Conservation (phyloP, 1,140 invertebrate species). For the Cephus cinctus region DNA sequence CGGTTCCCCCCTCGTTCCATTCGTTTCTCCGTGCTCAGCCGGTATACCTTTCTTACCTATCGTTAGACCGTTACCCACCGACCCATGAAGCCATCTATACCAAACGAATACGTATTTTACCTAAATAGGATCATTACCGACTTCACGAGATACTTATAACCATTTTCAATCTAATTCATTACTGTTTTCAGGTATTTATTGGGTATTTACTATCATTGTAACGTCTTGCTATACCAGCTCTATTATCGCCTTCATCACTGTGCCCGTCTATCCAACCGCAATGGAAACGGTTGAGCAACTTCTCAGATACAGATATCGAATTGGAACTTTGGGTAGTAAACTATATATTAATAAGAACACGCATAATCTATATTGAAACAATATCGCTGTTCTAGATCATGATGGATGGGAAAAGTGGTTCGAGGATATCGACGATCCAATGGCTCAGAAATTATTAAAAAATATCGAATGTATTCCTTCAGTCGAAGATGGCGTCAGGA, state of each 20-base stretch:
- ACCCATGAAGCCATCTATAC: too few species aligned
- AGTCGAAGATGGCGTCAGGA: conserved; percentile 64
- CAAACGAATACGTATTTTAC: too few species aligned
- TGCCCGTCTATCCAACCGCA: conserved; percentile 69
- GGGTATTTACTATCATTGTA: conserved; percentile 78
- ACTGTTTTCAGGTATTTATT: conserved; percentile 66
- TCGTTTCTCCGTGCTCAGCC: too few species aligned
- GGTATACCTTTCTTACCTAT: too few species aligned
- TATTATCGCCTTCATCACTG: conserved; percentile 76
- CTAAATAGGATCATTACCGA: too few species aligned
- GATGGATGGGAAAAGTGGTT: conserved; percentile 72
- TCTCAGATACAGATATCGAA: conserved; percentile 58
- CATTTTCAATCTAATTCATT: too few species aligned
- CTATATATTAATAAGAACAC: too few species aligned
- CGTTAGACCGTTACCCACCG: too few species aligned
- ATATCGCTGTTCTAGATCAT: conserved; percentile 60
- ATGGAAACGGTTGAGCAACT: conserved; percentile 66
- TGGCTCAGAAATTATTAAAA: conserved; percentile 61
- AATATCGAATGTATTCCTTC: conserved; percentile 66
- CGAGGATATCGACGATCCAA: conserved; percentile 55
- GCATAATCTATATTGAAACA: too few species aligned
- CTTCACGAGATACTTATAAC: too few species aligned
- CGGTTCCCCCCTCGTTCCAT: too few species aligned
- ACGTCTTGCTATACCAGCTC: conserved; percentile 77
- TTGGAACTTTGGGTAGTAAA: conserved; percentile 65